These are phyloP conservation scores for Mythimna pallens DNA, from an alignment of 2,888 invertebrate species.

Conservation along the genomic window DNA sequence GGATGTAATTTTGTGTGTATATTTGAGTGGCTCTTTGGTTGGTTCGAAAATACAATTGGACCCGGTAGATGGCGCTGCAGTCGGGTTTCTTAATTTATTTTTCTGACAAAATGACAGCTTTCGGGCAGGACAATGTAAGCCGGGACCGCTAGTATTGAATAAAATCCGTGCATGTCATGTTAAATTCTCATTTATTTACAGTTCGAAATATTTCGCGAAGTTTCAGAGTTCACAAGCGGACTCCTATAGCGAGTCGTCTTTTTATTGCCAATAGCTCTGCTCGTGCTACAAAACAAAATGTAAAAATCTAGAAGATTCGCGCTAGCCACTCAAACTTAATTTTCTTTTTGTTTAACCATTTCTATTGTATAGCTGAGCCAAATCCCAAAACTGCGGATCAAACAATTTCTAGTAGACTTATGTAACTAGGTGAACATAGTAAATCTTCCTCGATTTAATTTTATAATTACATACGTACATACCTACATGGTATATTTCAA, in stretches of 20 bases:
- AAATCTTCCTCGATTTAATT: not conserved
- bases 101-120: too few relatives aligned
- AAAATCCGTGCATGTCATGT: constrained; percentile 8
- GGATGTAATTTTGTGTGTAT: too few relatives aligned
- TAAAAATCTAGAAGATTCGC: not conserved
- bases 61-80: too few relatives aligned
- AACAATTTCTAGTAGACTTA: not conserved
- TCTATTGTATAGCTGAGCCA: too few relatives aligned
- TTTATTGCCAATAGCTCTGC: constrained; percentile 10
- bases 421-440: not conserved
- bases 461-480: not conserved
- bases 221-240: constrained; percentile 18
- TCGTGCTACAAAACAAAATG: not conserved
- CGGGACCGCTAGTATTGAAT: constrained; percentile 1
- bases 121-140: too few relatives aligned
- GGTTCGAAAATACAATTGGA: too few relatives aligned
- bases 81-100: not conserved
- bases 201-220: constrained; percentile 18
- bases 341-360: too few relatives aligned
- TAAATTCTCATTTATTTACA: constrained; percentile 51
- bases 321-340: not conserved
- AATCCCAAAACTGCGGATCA: not conserved
- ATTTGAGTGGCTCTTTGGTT: too few relatives aligned
- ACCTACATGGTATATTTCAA: constrained; percentile 6
- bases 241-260: not conserved